These are phyloP conservation scores for Sinopyrophorus schimmeli DNA, from an alignment of 2,888 invertebrate species.

Conservation along the genomic window DNA sequence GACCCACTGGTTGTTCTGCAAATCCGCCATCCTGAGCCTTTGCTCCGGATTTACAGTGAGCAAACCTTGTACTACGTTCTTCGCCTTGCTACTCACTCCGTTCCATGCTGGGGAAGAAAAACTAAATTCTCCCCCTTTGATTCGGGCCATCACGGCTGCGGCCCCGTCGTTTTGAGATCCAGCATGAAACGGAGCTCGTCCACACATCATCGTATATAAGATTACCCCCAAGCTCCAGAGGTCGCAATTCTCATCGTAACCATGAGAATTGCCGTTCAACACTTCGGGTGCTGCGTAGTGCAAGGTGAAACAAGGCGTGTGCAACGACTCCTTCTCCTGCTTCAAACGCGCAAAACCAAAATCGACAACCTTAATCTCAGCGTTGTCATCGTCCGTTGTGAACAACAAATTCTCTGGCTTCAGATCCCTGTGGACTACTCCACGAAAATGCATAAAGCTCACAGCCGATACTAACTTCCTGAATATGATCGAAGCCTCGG, in stretches of 20 bases:
- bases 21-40: constrained; percentile 69
- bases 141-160: constrained; percentile 75
- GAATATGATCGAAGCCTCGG: constrained; percentile 77
- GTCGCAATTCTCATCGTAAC: constrained; percentile 93
- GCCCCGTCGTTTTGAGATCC: constrained; percentile 73
- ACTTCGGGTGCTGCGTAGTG: constrained; percentile 97
- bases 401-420: constrained; percentile 89
- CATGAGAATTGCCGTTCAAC: constrained; percentile 63
- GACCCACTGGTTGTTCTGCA: constrained; percentile 73
- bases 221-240: constrained; percentile 96
- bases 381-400: constrained; percentile 59
- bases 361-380: constrained; percentile 87
- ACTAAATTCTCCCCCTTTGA: constrained; percentile 76
- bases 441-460: constrained; percentile 78
- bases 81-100: constrained; percentile 73
- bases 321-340: constrained; percentile 63
- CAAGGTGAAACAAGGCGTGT: constrained; percentile 91
- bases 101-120: constrained; percentile 74
- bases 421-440: constrained; percentile 89
- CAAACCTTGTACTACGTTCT: constrained; percentile 73
- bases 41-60: constrained; percentile 77
- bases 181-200: constrained; percentile 83
- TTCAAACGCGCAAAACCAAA: constrained; percentile 92
- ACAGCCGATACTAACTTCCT: constrained; percentile 82
- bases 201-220: constrained; percentile 72